phyloP scores from a whole-genome alignment of 2,888 invertebrate genomes.

The Palloptera scutellata region DNA sequence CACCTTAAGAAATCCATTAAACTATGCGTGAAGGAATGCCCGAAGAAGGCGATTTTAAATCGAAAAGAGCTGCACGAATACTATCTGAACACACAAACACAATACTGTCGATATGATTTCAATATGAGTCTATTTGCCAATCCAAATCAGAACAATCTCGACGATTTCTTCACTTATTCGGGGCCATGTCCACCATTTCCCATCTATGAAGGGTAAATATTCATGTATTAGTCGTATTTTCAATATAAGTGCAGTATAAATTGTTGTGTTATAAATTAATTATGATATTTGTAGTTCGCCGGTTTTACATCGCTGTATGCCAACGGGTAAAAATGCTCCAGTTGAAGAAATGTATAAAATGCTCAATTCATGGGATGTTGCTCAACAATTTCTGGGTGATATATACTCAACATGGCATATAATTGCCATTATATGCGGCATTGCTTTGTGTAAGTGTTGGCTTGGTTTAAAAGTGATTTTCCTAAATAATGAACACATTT shows the following conservation, averaged over 20 bases:
- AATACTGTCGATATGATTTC: conserved; percentile 79
- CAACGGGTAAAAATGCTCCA: conserved; percentile 74
- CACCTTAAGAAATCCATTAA: conserved; percentile 80
- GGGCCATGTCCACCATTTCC: conserved; percentile 85
- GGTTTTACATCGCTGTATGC: conserved; percentile 88
- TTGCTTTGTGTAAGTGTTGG: conserved; percentile 76
- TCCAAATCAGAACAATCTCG: conserved; percentile 57
- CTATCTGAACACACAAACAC: conserved; percentile 75
- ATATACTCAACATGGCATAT: conserved; percentile 88
- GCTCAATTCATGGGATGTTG: conserved; percentile 86
- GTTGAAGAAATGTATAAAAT: conserved; percentile 78
- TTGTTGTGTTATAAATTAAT: conserved; percentile 28
- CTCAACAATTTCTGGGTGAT: conserved; percentile 88
- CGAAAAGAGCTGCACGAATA: conserved; percentile 76
- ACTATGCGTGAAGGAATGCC: conserved; percentile 91
- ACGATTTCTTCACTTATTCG: conserved; percentile 64
- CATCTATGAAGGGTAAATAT: conserved; percentile 73
- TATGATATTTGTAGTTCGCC: conserved; percentile 68
- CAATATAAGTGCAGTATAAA: conserved; percentile 30
- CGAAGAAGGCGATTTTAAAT: conserved; percentile 71
- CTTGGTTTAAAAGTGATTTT: neutral
- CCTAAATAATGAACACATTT: conserved; percentile 34
- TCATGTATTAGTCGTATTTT: neutral
- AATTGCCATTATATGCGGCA: conserved; percentile 80
- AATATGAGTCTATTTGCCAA: conserved; percentile 67